phyloP scores from a whole-genome alignment of 2,113 vertebrate species.

The Stomatorhinus ivindoensis region DNA sequence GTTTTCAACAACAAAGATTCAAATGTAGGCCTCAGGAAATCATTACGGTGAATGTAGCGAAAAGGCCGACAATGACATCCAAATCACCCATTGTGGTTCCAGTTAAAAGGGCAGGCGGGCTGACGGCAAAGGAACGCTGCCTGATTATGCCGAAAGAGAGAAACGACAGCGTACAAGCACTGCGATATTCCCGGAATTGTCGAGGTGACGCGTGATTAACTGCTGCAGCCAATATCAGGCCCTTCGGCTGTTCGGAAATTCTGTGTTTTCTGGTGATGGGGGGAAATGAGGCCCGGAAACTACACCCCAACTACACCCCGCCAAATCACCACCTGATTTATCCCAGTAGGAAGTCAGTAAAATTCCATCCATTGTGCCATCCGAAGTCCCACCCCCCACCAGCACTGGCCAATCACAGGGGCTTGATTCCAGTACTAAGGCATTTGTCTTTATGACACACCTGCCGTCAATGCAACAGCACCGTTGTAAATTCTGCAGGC shows the following conservation, averaged over 20 bases:
- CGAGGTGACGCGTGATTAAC: not conserved
- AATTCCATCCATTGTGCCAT: not conserved
- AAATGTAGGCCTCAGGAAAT: not conserved
- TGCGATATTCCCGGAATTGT: not conserved
- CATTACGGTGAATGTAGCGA: not conserved
- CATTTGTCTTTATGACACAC: not conserved
- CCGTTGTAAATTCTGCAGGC: not conserved
- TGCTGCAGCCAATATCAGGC: not conserved
- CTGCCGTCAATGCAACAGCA: not conserved
- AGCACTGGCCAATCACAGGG: not conserved
- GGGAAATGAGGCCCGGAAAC: not conserved
- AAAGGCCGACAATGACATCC: conserved; percentile 1
- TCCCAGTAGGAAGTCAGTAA: not conserved
- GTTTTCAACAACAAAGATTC: conserved; percentile 13
- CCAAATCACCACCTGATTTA: not conserved
- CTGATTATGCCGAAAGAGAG: not conserved
- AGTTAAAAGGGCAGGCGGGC: not conserved
- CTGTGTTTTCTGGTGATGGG: not conserved
- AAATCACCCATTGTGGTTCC: not conserved
- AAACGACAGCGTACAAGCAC: not conserved
- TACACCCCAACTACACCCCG: not conserved
- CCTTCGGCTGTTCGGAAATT: not conserved
- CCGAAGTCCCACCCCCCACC: not conserved
- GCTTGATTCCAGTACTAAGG: not conserved
- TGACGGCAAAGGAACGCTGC: not conserved